Conservation (phyloP, 2,113 vertebrate species). For the Columba livia region DNA sequence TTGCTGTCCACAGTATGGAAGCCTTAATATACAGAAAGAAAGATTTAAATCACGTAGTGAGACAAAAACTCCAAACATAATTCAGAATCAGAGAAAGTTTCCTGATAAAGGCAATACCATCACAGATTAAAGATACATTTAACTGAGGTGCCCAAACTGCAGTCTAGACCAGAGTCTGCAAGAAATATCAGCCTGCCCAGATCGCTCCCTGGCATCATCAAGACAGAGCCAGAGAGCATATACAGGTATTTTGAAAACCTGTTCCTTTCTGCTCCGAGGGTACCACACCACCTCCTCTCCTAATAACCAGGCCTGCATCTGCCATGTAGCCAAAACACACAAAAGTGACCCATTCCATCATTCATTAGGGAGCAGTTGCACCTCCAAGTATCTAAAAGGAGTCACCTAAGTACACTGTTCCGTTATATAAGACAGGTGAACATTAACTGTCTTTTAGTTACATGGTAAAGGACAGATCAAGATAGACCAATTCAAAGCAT, state of each 20-base stretch:
- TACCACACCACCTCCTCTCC: neutral
- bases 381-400: neutral
- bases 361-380: neutral
- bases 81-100: neutral
- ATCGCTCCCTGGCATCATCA: neutral
- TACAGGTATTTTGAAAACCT: neutral
- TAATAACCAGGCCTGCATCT: neutral
- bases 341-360: neutral
- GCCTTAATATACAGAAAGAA: neutral
- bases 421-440: neutral
- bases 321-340: neutral
- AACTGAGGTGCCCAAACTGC: neutral
- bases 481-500: neutral
- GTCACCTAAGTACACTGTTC: neutral
- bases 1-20: neutral
- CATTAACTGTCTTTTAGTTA: neutral
- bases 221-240: fast-evolving
- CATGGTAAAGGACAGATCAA: neutral
- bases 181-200: neutral
- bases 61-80: neutral
- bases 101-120: neutral
- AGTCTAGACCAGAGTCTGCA: neutral
- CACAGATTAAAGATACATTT: neutral
- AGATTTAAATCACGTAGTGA: neutral
- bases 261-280: neutral